Base-by-base conservation (phyloP, 2,888 invertebrate species). In the Autographa pulchrina region DNA sequence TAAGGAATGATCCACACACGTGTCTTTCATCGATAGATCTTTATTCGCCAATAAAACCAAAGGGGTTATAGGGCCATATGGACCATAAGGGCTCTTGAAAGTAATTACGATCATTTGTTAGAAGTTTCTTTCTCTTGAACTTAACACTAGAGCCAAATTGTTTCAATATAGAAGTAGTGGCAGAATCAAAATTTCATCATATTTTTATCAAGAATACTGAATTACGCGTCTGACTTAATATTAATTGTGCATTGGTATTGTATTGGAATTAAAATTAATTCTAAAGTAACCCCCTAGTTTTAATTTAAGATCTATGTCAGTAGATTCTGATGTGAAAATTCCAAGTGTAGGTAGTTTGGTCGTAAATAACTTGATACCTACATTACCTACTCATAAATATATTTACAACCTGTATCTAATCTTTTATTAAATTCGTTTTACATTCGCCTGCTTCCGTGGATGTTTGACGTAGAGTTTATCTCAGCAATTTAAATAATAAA, bases 1-100 rank as follows among this genome's bases (percentile, higher is more conserved):
- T 48, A 75, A 20, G 32, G 38, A 43, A 41, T 61, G n/a, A n/a
- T 60, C 60, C 48, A 67, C 62, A 70, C 43, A 62, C 65, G 72
- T 13, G 41, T 41, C 13, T 13, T 6, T 38, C 25, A 65, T 67
- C 32, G 62, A 64, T 62, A 38, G 25, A 25, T 25, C 25, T 25
- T 25, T 25, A 25, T 25, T 25, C 25, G 25, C 25, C 25, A 25
- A 25, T 2, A 25, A 25, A 25, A 25, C 25, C 25, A 25, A 25
- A 25, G 25, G 25, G 25, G 25, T 1, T 25, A 25, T 25, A 2
- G 25, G 25, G 25, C 25, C 25, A 25, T 25, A 3, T 25, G 25
- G 25, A 25, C 25, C 25, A 25, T 25, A 25, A 25, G 25, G 25
- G 25, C 25, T 25, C 25, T 25, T 25, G 25, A 25, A 25, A 25